These are phyloP conservation scores for Peromyscus maniculatus DNA, from an alignment of 2,113 vertebrate species.

Conservation along the genomic window DNA sequence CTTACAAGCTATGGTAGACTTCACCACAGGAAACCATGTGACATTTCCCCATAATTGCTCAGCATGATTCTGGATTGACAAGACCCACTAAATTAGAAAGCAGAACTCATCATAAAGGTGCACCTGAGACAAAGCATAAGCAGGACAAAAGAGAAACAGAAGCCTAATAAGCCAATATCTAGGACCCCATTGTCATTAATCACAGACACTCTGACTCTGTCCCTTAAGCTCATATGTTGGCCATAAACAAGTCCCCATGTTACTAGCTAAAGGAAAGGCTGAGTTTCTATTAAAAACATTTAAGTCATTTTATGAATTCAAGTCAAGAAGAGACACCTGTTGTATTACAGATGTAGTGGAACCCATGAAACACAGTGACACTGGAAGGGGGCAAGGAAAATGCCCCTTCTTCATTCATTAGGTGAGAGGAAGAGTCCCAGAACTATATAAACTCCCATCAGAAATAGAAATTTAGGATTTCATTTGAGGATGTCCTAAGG, in stretches of 20 bases:
- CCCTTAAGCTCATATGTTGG: not conserved
- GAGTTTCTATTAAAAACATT: not conserved
- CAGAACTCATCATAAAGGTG: too few species aligned
- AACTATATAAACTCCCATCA: not conserved
- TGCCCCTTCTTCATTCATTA: not conserved
- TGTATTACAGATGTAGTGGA: not conserved
- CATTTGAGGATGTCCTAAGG: not conserved
- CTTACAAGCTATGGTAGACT: not conserved
- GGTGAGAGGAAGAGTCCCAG: not conserved
- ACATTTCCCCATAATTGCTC: not conserved
- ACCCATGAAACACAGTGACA: not conserved
- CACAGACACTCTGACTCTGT: not conserved
- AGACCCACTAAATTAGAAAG: not conserved
- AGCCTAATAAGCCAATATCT: not conserved
- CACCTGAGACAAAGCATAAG: too few species aligned
- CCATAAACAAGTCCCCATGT: not conserved
- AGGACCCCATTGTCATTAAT: not conserved
- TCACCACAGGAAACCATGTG: not conserved
- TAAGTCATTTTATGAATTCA: not conserved
- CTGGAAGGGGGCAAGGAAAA: not conserved
- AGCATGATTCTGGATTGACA: not conserved
- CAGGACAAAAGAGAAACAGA: not conserved
- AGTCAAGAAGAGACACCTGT: not conserved
- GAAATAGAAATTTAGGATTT: slow-evolving; percentile 10
- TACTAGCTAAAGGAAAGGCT: not conserved